Evolutionary conservation across 1,140 invertebrate species (phyloP).

Genomic region (Cotesia chilonis): DNA sequence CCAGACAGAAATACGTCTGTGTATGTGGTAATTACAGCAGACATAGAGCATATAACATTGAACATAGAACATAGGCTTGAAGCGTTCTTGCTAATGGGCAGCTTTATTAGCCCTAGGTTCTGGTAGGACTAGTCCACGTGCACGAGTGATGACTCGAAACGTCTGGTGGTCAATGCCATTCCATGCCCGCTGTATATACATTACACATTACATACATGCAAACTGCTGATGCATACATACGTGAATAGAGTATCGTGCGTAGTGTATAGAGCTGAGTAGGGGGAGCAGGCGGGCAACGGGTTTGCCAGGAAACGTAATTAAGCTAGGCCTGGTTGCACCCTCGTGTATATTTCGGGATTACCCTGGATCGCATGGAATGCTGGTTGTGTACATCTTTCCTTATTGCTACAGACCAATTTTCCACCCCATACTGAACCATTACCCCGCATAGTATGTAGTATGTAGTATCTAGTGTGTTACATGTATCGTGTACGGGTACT

Average conservation of each 20-base stretch:
- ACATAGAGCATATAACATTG: slow-evolving; percentile 11
- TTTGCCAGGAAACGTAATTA: slow-evolving; percentile 45
- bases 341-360: slow-evolving; percentile 41
- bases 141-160: slow-evolving; percentile 39
- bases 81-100: slow-evolving; percentile 35
- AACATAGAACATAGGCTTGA: neutral
- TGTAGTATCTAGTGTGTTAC: no score
- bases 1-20: neutral
- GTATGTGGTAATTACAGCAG: slow-evolving; percentile 11
- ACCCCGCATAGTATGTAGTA: neutral
- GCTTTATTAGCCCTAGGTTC: slow-evolving; percentile 39
- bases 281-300: slow-evolving; percentile 40
- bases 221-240: neutral
- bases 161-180: slow-evolving; percentile 36
- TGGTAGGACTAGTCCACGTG: slow-evolving; percentile 13
- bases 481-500: neutral
- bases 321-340: slow-evolving; percentile 27
- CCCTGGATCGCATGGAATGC: slow-evolving; percentile 30
- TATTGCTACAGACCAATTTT: slow-evolving; percentile 41
- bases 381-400: slow-evolving; percentile 32
- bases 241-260: slow-evolving; percentile 5
- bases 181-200: slow-evolving; percentile 10
- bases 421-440: slow-evolving; percentile 41
- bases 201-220: neutral
- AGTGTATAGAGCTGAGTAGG: slow-evolving; percentile 9